Conservation (phyloP, 2,888 invertebrate species). For the Dynastes maya region DNA sequence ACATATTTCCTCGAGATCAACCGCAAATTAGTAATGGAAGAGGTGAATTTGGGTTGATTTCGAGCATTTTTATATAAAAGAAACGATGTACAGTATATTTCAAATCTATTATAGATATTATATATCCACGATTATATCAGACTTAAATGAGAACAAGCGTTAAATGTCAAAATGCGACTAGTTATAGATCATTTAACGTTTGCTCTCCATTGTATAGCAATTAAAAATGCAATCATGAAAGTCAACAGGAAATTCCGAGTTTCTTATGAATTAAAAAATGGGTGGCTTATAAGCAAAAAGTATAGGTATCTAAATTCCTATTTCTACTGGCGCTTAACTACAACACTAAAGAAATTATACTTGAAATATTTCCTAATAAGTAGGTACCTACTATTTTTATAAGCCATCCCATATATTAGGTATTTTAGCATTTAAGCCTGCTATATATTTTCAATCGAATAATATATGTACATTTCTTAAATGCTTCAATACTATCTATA, state of each 20-base stretch:
- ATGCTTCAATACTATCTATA: conserved; percentile 28
- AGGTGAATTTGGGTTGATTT: conserved; percentile 37
- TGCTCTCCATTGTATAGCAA: conserved; percentile 45
- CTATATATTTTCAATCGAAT: not conserved
- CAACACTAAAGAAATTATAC: too few species aligned
- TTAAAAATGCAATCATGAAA: conserved; percentile 48
- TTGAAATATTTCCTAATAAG: too few species aligned
- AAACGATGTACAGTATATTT: conserved; percentile 40
- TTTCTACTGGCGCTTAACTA: too few species aligned
- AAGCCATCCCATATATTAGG: not conserved
- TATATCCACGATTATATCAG: conserved; percentile 26
- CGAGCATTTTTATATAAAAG: conserved; percentile 41
- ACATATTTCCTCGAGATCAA: conserved; percentile 31
- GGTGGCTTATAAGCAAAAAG: too few species aligned
- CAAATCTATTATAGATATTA: conserved; percentile 8
- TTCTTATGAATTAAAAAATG: conserved; percentile 25
- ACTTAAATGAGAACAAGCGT: not conserved
- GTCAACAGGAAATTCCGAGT: not conserved
- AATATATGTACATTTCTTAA: conserved; percentile 2
- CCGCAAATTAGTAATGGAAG: conserved; percentile 6
- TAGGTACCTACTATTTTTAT: too few species aligned
- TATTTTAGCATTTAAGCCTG: conserved; percentile 37
- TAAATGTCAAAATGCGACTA: not conserved
- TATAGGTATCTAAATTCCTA: too few species aligned
- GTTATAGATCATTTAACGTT: not conserved